These are phyloP conservation scores for Heliocidaris tuberculata DNA, from an alignment of 35 echinoderm and acorn worm species.

Conservation along the genomic window DNA sequence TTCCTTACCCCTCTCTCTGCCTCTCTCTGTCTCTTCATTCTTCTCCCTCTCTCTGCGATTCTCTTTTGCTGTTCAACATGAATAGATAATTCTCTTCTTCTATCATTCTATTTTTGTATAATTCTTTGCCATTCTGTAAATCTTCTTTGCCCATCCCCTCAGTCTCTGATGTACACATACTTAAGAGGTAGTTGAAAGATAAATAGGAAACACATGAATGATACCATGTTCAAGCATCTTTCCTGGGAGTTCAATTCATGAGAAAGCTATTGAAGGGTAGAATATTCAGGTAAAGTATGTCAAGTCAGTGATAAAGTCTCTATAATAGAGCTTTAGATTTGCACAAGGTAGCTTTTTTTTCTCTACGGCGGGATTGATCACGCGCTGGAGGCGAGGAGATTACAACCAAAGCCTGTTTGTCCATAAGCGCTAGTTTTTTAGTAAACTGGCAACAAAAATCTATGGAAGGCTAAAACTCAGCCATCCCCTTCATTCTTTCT, in stretches of 20 bases:
- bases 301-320: background rate
- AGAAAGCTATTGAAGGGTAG: background rate
- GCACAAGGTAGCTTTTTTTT: background rate
- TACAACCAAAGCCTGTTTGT: constrained; percentile 13
- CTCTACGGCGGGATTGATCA: background rate
- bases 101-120: background rate
- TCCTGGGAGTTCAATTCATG: background rate
- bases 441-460: constrained; percentile 33
- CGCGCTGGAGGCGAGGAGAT: background rate
- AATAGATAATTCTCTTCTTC: background rate
- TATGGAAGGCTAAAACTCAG: background rate
- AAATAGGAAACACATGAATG: background rate
- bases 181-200: background rate
- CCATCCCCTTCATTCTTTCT: background rate
- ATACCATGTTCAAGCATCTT: background rate
- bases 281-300: background rate
- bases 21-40: background rate
- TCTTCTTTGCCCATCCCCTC: background rate
- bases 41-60: background rate
- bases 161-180: background rate
- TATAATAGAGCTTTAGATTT: background rate
- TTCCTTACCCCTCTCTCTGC: background rate
- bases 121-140: background rate
- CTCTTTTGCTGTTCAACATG: background rate
- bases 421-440: background rate